Evolutionary conservation across 2,888 invertebrate species (phyloP).

Genomic region (Lepidochitona cinerea): DNA sequence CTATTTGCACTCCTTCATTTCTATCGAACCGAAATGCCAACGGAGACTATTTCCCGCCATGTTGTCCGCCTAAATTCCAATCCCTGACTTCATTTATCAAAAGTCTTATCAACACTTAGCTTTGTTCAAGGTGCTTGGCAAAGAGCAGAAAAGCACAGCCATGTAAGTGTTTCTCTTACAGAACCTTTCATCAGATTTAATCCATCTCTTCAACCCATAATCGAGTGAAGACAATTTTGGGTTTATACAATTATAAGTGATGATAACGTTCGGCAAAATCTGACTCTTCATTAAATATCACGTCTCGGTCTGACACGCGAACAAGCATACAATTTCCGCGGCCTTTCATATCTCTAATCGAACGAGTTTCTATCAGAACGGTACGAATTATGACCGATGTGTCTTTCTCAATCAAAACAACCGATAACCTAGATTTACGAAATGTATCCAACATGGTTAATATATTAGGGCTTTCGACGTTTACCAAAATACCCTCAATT

Average conservation of each 20-base stretch:
- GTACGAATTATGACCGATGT: too few species aligned
- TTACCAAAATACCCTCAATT: too few species aligned
- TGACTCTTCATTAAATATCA: not conserved
- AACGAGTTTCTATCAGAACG: too few species aligned
- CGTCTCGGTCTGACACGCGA: not conserved
- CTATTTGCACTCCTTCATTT: not conserved
- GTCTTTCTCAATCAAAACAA: too few species aligned
- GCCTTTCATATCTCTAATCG: not conserved
- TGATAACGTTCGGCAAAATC: not conserved
- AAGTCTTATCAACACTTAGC: not conserved
- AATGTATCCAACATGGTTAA: too few species aligned
- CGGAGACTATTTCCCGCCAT: not conserved
- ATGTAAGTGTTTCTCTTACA: not conserved
- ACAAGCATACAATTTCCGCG: slow-evolving; percentile 6
- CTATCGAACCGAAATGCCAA: not conserved
- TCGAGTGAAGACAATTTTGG: not conserved
- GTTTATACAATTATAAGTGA: not conserved
- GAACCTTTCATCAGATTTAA: not conserved
- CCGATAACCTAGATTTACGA: too few species aligned
- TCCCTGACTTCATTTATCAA: slow-evolving; percentile 7
- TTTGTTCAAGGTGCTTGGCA: not conserved
- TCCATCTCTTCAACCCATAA: not conserved
- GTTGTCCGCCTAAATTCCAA: slow-evolving; percentile 3
- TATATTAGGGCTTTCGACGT: too few species aligned
- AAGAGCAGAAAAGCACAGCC: not conserved